Conservation (phyloP, 2,888 invertebrate genomes). For the Camptogramma bilineatum region DNA sequence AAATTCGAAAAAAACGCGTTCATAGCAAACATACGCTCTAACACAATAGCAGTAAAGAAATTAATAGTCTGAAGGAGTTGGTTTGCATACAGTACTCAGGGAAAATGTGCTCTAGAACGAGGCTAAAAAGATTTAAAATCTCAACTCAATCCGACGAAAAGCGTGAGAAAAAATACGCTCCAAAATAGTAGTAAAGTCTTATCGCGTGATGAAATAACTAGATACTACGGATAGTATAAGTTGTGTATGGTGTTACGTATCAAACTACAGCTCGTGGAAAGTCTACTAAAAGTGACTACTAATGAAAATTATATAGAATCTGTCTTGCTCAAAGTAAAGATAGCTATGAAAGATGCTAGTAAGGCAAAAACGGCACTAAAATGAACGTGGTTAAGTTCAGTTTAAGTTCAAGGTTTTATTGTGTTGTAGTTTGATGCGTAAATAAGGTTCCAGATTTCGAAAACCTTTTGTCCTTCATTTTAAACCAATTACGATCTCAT, state of each 20-base stretch:
- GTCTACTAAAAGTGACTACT: not conserved
- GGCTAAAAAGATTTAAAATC: not conserved
- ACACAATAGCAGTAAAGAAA: not conserved
- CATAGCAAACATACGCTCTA: constrained; percentile 68
- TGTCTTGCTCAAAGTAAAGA: not conserved
- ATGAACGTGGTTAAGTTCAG: constrained; percentile 1
- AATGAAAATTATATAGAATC: no score
- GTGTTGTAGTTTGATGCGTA: constrained; percentile 26
- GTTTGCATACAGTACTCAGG: no score
- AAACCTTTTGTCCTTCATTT: constrained; percentile 32
- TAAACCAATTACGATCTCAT: constrained; percentile 65
- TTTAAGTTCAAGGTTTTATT: constrained; percentile 12
- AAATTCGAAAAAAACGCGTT: no score
- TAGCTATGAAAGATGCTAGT: not conserved
- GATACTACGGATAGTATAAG: constrained; percentile 6
- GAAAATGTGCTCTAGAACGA: constrained; percentile 90
- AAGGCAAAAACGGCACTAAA: constrained; percentile 4
- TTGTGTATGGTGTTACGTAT: constrained; percentile 9
- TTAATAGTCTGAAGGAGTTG: not conserved
- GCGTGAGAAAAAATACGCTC: constrained; percentile 3
- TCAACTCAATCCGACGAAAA: not conserved
- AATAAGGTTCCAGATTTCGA: constrained; percentile 17
- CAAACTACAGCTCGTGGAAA: constrained; percentile 8
- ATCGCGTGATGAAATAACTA: constrained; percentile 5
- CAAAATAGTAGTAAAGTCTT: constrained; percentile 10